These are phyloP conservation scores for Drosophila kikkawai DNA, from an alignment of 1,140 invertebrate species.

Conservation along the genomic window DNA sequence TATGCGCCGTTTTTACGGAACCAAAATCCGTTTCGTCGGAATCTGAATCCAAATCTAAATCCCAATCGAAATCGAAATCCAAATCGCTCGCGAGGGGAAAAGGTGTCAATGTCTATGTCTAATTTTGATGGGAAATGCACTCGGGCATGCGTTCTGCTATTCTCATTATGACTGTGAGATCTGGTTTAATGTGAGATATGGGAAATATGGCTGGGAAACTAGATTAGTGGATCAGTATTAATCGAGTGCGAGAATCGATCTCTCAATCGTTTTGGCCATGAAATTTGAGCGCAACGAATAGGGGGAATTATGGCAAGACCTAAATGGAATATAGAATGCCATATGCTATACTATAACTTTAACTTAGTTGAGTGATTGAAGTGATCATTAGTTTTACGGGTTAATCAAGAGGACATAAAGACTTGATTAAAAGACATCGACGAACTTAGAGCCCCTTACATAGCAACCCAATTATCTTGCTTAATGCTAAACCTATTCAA, in stretches of 20 bases:
- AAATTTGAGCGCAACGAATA: constrained; percentile 18
- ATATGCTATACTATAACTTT: background rate
- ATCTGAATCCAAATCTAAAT: background rate
- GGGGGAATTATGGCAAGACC: background rate
- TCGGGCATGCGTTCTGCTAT: constrained; percentile 49
- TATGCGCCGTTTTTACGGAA: constrained; percentile 77
- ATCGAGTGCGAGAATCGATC: constrained; percentile 45
- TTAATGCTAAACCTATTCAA: constrained; percentile 16
- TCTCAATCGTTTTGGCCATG: constrained; percentile 38
- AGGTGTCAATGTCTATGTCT: constrained; percentile 80
- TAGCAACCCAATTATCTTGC: constrained; percentile 2
- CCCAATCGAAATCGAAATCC: constrained; percentile 1
- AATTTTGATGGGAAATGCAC: constrained; percentile 66
- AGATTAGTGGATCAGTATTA: constrained; percentile 42
- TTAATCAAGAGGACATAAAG: background rate
- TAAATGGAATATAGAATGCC: background rate
- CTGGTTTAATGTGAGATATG: constrained; percentile 13
- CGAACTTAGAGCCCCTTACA: background rate
- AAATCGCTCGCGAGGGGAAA: constrained; percentile 21
- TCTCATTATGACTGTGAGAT: constrained; percentile 49
- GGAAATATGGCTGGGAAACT: constrained; percentile 16
- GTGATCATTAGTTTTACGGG: background rate
- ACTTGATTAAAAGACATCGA: constrained; percentile 4
- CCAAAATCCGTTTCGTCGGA: constrained; percentile 30
- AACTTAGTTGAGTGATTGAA: background rate